Evolutionary conservation across 2,888 invertebrate genomes (phyloP).

Genomic region (Lapara coniferarum): DNA sequence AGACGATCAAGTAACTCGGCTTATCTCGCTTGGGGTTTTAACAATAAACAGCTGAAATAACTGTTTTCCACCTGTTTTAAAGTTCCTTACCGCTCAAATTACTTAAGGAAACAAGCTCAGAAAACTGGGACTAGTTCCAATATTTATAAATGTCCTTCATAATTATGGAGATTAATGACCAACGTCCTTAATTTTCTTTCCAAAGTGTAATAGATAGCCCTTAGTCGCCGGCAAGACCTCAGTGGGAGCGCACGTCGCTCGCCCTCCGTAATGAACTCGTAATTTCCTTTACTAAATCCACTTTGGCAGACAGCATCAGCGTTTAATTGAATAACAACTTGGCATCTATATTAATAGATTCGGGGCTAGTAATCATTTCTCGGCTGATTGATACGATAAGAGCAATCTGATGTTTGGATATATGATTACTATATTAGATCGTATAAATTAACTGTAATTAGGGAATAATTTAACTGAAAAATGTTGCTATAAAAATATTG

Average conservation of each 20-base stretch:
- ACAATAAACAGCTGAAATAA: too few relatives aligned
- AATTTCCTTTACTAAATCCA: not conserved
- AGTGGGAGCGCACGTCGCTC: not conserved
- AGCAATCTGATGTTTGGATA: not conserved
- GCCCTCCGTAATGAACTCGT: not conserved
- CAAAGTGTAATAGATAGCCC: not conserved
- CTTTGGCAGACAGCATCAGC: not conserved
- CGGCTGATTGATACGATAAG: not conserved
- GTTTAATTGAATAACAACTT: not conserved
- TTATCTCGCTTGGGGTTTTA: too few relatives aligned
- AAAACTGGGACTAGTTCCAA: too few relatives aligned
- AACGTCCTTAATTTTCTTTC: not conserved
- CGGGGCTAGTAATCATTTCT: slow-evolving; percentile 34
- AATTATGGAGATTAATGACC: too few relatives aligned
- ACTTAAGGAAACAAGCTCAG: too few relatives aligned
- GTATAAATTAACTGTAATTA: too few relatives aligned
- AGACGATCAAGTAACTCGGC: too few relatives aligned
- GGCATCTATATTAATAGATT: slow-evolving; percentile 37
- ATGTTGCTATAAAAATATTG: too few relatives aligned
- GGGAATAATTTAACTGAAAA: too few relatives aligned
- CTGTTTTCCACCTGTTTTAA: too few relatives aligned
- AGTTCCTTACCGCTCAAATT: too few relatives aligned
- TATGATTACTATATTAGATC: not conserved
- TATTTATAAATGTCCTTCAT: too few relatives aligned
- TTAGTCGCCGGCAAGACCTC: not conserved